Percentiles rank a stretch among this genome's conserved stretches.
phyloP scores from a whole-genome alignment of 2,888 invertebrate genomes.

The Onthophagus sagittarius region DNA sequence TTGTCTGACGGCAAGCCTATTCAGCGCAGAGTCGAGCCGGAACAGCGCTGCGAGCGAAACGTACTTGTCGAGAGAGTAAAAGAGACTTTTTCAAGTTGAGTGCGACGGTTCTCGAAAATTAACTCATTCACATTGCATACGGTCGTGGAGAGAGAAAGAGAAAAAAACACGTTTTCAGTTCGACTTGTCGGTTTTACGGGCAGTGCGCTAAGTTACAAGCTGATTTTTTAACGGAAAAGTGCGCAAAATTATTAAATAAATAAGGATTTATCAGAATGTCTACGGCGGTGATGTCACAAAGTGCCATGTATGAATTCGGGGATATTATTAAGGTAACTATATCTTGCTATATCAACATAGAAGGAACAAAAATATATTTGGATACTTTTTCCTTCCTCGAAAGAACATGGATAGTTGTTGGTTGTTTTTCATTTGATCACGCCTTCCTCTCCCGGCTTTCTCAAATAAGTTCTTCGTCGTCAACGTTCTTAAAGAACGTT shows the following conservation, averaged over 20 bases:
- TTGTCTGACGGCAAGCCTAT: background rate
- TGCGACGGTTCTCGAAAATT: background rate
- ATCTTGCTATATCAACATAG: too few species aligned
- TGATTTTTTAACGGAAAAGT: background rate
- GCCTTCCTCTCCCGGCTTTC: background rate
- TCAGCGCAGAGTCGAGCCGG: background rate
- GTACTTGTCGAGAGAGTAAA: background rate
- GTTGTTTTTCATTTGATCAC: background rate
- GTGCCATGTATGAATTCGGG: conserved; percentile 72
- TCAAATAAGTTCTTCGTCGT: background rate
- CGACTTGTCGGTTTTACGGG: background rate
- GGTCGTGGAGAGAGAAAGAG: too few species aligned
- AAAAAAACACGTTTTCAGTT: too few species aligned
- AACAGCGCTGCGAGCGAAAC: background rate
- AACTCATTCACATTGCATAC: too few species aligned
- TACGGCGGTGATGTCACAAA: conserved; percentile 73
- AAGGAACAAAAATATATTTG: background rate
- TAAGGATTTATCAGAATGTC: conserved; percentile 57
- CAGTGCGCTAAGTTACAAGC: background rate
- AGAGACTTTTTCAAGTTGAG: background rate
- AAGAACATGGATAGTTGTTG: background rate
- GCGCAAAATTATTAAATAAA: background rate
- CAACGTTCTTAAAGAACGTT: background rate
- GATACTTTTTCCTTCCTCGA: background rate
- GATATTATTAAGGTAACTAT: conserved; percentile 66